Conservation (phyloP, 2,113 vertebrate genomes). For the Mesitornis unicolor region DNA sequence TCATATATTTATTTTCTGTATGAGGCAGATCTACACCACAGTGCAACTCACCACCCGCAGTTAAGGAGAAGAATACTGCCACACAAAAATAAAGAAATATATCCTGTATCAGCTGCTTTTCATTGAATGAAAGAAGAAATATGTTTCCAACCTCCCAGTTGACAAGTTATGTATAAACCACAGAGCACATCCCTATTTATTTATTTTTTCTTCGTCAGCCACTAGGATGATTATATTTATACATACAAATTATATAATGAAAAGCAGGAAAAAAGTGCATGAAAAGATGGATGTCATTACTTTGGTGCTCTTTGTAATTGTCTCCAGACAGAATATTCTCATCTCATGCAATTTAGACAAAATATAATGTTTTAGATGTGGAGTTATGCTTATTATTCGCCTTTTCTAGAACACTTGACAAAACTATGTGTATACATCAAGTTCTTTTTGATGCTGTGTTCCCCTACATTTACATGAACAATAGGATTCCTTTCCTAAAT, state of each 20-base stretch:
- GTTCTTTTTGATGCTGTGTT: neutral
- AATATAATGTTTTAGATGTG: constrained; percentile 38
- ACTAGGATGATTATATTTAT: constrained; percentile 45
- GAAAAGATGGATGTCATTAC: constrained; percentile 20
- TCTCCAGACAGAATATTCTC: constrained; percentile 26
- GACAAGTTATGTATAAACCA: constrained; percentile 53
- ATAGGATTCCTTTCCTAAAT: neutral
- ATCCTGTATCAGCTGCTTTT: neutral
- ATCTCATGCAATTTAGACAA: constrained; percentile 18
- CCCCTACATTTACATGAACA: neutral
- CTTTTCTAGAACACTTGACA: neutral
- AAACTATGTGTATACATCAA: neutral
- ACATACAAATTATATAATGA: constrained; percentile 46
- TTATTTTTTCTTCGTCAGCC: constrained; percentile 38
- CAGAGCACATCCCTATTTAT: constrained; percentile 43
- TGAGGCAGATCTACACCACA: neutral
- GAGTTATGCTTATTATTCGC: neutral
- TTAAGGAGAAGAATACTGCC: neutral
- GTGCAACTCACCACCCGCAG: constrained; percentile 28
- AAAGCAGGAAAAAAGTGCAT: constrained; percentile 16
- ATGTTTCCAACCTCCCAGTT: constrained; percentile 13
- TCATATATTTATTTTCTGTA: constrained; percentile 37
- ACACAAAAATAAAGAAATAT: constrained; percentile 46
- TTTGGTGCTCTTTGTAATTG: constrained; percentile 7
- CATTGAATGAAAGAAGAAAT: constrained; percentile 59